Base-by-base conservation (phyloP, 2,113 vertebrate genomes). In the Crotalus helleri region DNA sequence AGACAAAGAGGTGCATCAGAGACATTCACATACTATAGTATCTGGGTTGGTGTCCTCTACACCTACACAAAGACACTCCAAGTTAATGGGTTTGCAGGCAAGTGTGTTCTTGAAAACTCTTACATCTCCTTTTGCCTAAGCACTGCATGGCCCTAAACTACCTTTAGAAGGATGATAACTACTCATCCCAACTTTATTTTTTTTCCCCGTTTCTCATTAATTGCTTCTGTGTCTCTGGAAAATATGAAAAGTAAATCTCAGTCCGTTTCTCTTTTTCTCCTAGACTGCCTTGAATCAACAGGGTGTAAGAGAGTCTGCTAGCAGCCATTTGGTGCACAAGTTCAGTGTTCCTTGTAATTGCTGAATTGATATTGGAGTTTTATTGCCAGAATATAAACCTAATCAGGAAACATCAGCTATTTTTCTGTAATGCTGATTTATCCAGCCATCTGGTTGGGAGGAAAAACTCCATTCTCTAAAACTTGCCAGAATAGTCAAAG, bases 401-500 rank as follows among this genome's bases (percentile, higher is more conserved):
- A 58, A 89, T 92, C 33, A 89, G 39, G 92, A 81, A 74, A 81
- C 53, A 55, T 81, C 51, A 74, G 61, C 64, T 87, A 74, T 81
- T 92, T 89, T 74, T 86, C 91, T 55, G 23, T 92, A 89, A 92
- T 85, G 39, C 53, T 85, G 92, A 92, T 92, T 89, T 89, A 58
- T 92, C 87, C 49, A 81, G 87, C 88, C 64, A 33, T 92, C 61
- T 92, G 92, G n/a, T 58, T 55, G 64, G 10, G 54, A 15, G 74
- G 58, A 26, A 57, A 89, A 81, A 24, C 53, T 74, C 33, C 53
- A 9, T 19, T 88, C 61, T 81, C 86, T 44, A 81, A 53, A 74
- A 55, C 59, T 46, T 55, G 12, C 33, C 54, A 49, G 26, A 85
- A 91, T 24, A 58, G 74, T 58, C 24, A 58, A 57, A 58, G 53